Conservation (phyloP, 2,888 invertebrate genomes). For the Rotaria socialis region DNA sequence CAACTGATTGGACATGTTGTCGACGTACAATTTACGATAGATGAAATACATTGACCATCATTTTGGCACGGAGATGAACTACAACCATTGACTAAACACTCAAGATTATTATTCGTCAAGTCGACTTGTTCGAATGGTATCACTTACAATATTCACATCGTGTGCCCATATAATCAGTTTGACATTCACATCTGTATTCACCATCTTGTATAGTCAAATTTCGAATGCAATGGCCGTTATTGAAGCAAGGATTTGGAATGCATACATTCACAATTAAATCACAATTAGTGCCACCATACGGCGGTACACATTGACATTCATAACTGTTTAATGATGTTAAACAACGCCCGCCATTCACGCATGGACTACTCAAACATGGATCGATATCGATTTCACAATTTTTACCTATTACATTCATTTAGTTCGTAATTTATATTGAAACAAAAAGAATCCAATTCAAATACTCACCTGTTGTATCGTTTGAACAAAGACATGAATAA, state of each 20-base stretch:
- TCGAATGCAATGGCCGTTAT: constrained; percentile 41
- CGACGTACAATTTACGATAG: not conserved
- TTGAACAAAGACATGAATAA: not conserved
- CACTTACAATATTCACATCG: constrained; percentile 36
- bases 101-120: too few relatives aligned
- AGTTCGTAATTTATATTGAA: too few relatives aligned
- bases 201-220: not conserved
- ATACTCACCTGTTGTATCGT: not conserved
- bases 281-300: constrained; percentile 39
- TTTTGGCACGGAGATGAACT: not conserved
- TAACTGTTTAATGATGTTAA: not conserved
- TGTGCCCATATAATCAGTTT: constrained; percentile 26
- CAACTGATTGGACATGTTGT: not conserved
- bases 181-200: constrained; percentile 39
- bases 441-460: not conserved
- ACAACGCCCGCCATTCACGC: not conserved
- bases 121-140: not conserved
- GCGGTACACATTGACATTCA: not conserved
- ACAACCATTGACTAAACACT: not conserved
- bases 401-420: not conserved
- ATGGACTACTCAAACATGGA: not conserved
- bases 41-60: not conserved
- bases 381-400: not conserved
- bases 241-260: constrained; percentile 40
- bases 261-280: constrained; percentile 40